Evolutionary conservation across 2,888 invertebrate genomes (phyloP), one percentile per base, ranked within the genome.

Genomic region (Drosophila robusta): DNA sequence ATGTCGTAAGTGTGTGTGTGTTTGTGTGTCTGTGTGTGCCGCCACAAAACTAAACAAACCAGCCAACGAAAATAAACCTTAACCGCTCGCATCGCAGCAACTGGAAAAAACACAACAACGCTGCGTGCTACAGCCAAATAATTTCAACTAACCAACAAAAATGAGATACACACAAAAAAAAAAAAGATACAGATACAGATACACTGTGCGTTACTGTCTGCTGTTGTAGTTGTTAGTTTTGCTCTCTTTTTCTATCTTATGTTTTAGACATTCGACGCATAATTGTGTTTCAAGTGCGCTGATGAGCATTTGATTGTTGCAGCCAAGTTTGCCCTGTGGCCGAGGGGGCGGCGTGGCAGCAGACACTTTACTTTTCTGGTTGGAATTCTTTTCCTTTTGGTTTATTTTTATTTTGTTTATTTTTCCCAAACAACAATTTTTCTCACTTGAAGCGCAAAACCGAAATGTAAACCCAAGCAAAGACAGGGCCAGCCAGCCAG

Each of bases 301-400:
- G 89, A 88, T 87, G 90, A 80, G 84, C 82, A 89, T 90, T 90
- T 89, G 90, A 89, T 89, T 84, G 78, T 69, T 75, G 89, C 77
- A 76, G 50, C 71, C 70, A 82, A 71, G 49, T 66, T 61, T 45
- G 61, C 47, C 16, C 22, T 7, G 52, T 16, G 44, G 16, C 14
- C 9, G 6, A n/a, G 18, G 16, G 44, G 26, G 32, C 22, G 16
- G 24, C 34, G 38, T 14, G 45, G 18, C 16, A 32, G 45, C 36
- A 39, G 58, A 41, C 66, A 58, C 77, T 60, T 73, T 63, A 42
- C 29, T 45, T 29, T 29, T 34, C 71, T 62, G 63, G 36, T 46
- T 56, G 63, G 39, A 62, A 64, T 62, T 66, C 50, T 46, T 66
- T 65, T 69, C 49, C 36, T 14, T 65, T 26, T 57, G 45, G 24